Evolutionary conservation across 2,888 invertebrate genomes (phyloP), one percentile per base, ranked within the genome.

Genomic region (Iselma pallidipennis): DNA sequence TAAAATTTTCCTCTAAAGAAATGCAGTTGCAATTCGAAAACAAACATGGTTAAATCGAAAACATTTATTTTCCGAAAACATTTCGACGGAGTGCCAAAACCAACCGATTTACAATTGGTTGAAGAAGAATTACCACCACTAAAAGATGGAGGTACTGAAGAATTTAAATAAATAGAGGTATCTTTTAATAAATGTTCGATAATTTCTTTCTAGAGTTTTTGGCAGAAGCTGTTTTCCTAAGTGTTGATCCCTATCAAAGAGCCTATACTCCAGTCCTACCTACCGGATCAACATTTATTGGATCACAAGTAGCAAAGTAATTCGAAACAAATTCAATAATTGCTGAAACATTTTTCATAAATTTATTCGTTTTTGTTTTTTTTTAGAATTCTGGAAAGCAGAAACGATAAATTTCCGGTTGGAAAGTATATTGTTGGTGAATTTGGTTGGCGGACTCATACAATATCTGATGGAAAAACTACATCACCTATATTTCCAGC

Each of bases 231-330:
- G 84, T 87, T 72, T 90, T 85, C 74, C 75, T 90, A 1, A 90
- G 89, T 67, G 89, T 91, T 25, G 91, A 91, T 78, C 91, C 91
- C 0, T 91, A 90, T 64, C 89, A 89, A 88, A 82, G 89, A 69
- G 83, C 84, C 1, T 87, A 86, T 67, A 83, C 85, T 78, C 81
- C 82, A 55, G 80, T 81, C 29, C 68, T 76, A 28, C 84, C 86
- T 72, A 72, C 85, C 57, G 89, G 89, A 2, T 82, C 82, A n/a
- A 86, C 87, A 31, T 89, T 91, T 87, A 85, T 90, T 57, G 91
- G 91, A 6, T 82, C 85, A 52, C 91, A 91, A 82, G 86, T 91
- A 42, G 90, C 88, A 12, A 88, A 86, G 89, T 89, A 82, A 76
- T 33, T 33, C 9, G 37, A 31, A 48, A n/a, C n/a, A 48, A 48